Evolutionary conservation across 2,797 vertebrate species (phyloP).

Genomic region (Echeneis naucrates): DNA sequence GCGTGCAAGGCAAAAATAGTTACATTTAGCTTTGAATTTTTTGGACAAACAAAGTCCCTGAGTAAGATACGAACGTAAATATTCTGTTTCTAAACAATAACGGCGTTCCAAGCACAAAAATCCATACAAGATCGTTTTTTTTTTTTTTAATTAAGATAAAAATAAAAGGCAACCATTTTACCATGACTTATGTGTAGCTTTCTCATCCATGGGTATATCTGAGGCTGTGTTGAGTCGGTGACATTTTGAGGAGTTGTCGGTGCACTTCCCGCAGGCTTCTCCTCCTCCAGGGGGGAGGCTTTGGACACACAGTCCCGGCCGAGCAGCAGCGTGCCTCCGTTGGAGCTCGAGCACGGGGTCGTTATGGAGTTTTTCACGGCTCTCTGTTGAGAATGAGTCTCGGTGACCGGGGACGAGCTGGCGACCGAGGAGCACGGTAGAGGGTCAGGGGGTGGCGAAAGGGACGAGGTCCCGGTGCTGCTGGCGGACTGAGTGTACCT

Average conservation of each 20-base stretch:
- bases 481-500: constrained; percentile 92
- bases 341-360: constrained; percentile 88
- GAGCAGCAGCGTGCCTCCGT: constrained; percentile 86
- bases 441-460: constrained; percentile 92
- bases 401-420: constrained; percentile 73
- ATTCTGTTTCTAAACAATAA: constrained; percentile 5
- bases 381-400: constrained; percentile 84
- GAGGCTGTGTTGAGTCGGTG: constrained; percentile 91
- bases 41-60: neutral
- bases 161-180: constrained; percentile 79
- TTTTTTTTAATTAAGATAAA: no score
- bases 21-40: neutral
- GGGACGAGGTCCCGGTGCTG: constrained; percentile 83
- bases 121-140: constrained; percentile 24
- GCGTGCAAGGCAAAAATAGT: neutral
- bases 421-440: constrained; percentile 93
- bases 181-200: constrained; percentile 99
- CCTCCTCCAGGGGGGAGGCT: constrained; percentile 92
- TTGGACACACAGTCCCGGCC: constrained; percentile 92
- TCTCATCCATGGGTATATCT: constrained; percentile 99
- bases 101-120: constrained; percentile 33
- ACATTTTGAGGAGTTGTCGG: constrained; percentile 91
- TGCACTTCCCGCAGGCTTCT: constrained; percentile 92
- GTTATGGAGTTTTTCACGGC: constrained; percentile 92
- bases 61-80: neutral